Evolutionary conservation across 2,888 invertebrate species (phyloP).

Genomic region (Drosophila kuntzei): DNA sequence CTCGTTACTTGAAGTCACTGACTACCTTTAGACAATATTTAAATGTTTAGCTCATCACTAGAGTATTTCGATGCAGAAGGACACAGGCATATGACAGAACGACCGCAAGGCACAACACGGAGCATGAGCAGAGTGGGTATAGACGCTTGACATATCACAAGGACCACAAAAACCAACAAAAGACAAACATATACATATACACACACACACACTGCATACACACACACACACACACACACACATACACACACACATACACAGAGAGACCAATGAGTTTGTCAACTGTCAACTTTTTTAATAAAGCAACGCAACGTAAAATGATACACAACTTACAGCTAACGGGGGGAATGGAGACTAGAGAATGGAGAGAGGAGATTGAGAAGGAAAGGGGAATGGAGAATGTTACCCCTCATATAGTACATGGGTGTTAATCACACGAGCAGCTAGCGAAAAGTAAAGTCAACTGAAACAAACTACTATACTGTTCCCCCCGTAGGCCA

Average conservation of each 20-base stretch:
- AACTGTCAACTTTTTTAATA: conserved; percentile 82
- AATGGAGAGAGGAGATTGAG: background rate
- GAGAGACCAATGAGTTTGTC: conserved; percentile 69
- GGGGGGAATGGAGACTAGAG: background rate
- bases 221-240: background rate
- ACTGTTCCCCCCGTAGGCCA: background rate
- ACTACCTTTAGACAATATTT: conserved; percentile 6
- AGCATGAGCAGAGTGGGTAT: conserved; percentile 51
- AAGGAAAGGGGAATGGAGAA: background rate
- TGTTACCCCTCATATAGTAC: background rate
- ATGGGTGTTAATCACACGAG: conserved; percentile 23
- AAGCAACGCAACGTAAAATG: conserved; percentile 61
- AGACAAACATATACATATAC: conserved; percentile 31
- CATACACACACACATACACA: background rate
- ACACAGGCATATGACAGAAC: conserved; percentile 27
- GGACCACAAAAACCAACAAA: conserved; percentile 73
- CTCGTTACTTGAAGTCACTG: background rate
- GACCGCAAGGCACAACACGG: conserved; percentile 33
- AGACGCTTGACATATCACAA: conserved; percentile 71
- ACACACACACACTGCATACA: conserved; percentile 14
- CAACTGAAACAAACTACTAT: conserved; percentile 15
- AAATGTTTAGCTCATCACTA: conserved; percentile 21
- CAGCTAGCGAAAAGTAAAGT: conserved; percentile 19
- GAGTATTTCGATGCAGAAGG: conserved; percentile 8
- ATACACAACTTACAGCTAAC: conserved; percentile 40